Percentiles rank a stretch among this genome's conserved stretches.
Conservation (phyloP, 2,888 invertebrate genomes). For the Hirtodrosophila histrioides region DNA sequence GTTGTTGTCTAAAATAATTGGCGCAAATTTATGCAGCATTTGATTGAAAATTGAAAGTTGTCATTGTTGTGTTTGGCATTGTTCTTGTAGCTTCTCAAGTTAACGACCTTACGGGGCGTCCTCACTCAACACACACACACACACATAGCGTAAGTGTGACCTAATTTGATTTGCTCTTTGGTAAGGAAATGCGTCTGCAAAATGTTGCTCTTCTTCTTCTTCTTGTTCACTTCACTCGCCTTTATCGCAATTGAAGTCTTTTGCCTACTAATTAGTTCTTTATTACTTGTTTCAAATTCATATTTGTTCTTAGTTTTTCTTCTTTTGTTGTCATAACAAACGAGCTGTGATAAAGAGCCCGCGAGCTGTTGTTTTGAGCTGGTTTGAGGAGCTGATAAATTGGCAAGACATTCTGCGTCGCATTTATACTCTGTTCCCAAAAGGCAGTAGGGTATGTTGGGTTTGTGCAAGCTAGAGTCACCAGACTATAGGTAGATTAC, state of each 20-base stretch:
- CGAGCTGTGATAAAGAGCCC: slow-evolving; percentile 5
- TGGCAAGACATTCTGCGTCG: slow-evolving; percentile 14
- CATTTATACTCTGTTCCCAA: too few species aligned
- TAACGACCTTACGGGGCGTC: slow-evolving; percentile 39
- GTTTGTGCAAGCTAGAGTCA: too few species aligned
- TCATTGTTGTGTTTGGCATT: slow-evolving; percentile 11
- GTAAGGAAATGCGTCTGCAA: slow-evolving; percentile 22
- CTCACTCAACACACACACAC: slow-evolving; percentile 11
- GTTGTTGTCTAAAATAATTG: slow-evolving; percentile 55
- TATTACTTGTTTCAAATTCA: not conserved
- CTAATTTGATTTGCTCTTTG: slow-evolving; percentile 26
- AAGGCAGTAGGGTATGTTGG: too few species aligned
- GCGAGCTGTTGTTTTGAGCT: not conserved
- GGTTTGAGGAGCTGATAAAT: slow-evolving; percentile 3
- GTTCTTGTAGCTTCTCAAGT: slow-evolving; percentile 10
- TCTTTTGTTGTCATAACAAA: not conserved
- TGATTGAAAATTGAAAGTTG: slow-evolving; percentile 62
- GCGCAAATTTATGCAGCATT: slow-evolving; percentile 49
- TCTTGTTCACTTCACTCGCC: not conserved
- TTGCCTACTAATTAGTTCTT: slow-evolving; percentile 8
- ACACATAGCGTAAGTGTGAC: slow-evolving; percentile 25
- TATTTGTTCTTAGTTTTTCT: slow-evolving; percentile 1
- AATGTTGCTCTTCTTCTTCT: slow-evolving; percentile 6
- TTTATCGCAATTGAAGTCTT: slow-evolving; percentile 20
- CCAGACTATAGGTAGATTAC: too few species aligned